Base-by-base conservation (phyloP, 2,888 invertebrate species). In the Polylopha cassiicola region DNA sequence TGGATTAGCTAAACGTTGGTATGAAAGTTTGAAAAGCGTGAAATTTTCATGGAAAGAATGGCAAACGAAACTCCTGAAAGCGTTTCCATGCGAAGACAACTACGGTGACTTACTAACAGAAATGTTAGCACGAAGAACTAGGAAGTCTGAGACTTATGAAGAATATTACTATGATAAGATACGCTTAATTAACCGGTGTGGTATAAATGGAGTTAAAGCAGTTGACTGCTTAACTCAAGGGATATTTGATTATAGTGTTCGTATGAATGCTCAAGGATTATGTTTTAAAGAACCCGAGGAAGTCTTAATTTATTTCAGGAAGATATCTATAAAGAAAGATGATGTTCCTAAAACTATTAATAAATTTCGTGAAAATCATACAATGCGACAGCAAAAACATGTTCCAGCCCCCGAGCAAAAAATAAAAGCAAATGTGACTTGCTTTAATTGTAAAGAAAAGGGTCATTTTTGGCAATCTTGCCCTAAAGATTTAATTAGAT, bases 111-210 rank as follows among this genome's bases (percentile, higher is more conserved):
- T 43, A 4, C 24, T 50, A 1, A 16, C 32, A 2, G 50, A 50
- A 41, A 52, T 50, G 50, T 18, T 51, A 4, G 20, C 32, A 14
- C 37, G 48, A 5, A 46, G 38, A 27, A 43, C 34, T n/a, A 20
- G 32, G 2, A 27, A 39, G 4, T 32, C 41, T 23, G 46, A 48
- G 26, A 32, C 39, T 2, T 13, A 46, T 2, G 47, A 38, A 24
- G 47, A 47, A 15, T 50, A 45, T 6, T 50, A 39, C 11, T 49
- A 49, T 24, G 50, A 51, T 23, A 48, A 51, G 24, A 47, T 48
- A 6, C 39, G 34, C 16, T 23, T 50, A 0, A 37, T 50, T 16
- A 50, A 44, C 15, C 21, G 44, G 4, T 48, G 50, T 9, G 33
- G 44, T 28, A 14, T 51, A 7, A 32, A 17, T 5, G 43, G 44